phyloP scores from a whole-genome alignment of 35 echinoderm and acorn worm genomes.

The Chiridota heheva region DNA sequence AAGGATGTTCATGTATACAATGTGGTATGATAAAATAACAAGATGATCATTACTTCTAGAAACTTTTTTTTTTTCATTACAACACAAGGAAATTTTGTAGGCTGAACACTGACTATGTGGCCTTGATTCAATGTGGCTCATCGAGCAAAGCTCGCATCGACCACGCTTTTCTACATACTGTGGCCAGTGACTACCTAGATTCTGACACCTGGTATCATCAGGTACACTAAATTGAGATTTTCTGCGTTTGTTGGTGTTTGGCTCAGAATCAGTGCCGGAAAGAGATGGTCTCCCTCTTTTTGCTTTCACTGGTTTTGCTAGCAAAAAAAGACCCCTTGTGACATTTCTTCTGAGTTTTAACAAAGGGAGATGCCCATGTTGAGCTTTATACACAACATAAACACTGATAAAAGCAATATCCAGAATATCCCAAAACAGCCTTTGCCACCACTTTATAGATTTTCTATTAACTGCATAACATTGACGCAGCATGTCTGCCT shows the following conservation, averaged over 20 bases:
- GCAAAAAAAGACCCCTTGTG: not conserved
- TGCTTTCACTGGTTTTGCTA: not conserved
- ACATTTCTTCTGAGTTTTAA: not conserved
- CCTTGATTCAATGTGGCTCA: not conserved
- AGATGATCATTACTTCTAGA: too few relatives aligned
- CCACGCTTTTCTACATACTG: not conserved
- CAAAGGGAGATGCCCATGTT: conserved; percentile 3
- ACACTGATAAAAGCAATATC: not conserved
- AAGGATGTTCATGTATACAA: not conserved
- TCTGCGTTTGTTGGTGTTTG: too few relatives aligned
- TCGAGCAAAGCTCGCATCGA: not conserved
- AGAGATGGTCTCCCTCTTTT: not conserved
- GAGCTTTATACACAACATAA: not conserved
- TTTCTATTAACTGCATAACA: not conserved
- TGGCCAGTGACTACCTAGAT: not conserved
- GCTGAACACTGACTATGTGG: not conserved
- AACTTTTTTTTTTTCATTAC: not conserved
- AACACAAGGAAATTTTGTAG: not conserved
- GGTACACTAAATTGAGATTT: not conserved
- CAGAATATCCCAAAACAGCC: conserved; percentile 11
- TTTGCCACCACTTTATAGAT: conserved; percentile 15
- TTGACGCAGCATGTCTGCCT: conserved; percentile 2
- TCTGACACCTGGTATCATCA: not conserved
- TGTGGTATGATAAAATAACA: too few relatives aligned
- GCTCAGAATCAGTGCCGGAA: too few relatives aligned